Evolutionary conservation across 2,113 vertebrate genomes (phyloP).

Genomic region (Gopherus evgoodei): DNA sequence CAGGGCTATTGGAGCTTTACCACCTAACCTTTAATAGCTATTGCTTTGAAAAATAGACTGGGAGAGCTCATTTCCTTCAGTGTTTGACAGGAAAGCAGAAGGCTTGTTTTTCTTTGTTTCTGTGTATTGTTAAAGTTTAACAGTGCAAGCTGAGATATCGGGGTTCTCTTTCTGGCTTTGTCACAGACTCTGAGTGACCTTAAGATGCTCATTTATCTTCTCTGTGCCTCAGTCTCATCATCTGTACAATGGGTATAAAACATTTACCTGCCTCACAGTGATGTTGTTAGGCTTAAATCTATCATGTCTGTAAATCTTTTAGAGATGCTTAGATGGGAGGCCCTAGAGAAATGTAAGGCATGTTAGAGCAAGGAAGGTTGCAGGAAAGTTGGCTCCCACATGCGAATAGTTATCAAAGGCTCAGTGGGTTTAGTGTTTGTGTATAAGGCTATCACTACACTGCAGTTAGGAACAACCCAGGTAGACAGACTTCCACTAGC

Average conservation of each 20-base stretch:
- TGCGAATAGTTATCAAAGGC: neutral
- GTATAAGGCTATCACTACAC: neutral
- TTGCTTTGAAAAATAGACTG: neutral
- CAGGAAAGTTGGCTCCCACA: neutral
- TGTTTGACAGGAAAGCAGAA: neutral
- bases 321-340: neutral
- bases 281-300: neutral
- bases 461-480: neutral
- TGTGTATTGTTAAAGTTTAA: conserved; percentile 25
- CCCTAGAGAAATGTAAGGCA: neutral
- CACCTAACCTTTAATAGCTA: neutral
- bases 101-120: neutral
- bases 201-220: neutral
- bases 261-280: neutral
- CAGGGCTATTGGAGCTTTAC: neutral
- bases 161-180: neutral
- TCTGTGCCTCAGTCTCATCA: neutral
- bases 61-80: neutral
- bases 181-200: neutral
- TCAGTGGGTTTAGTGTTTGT: neutral
- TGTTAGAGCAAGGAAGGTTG: neutral
- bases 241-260: neutral
- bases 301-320: neutral
- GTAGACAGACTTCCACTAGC: neutral
- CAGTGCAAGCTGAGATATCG: neutral